Conservation (phyloP, 2,888 invertebrate genomes). For the Sinotaia quadrata region DNA sequence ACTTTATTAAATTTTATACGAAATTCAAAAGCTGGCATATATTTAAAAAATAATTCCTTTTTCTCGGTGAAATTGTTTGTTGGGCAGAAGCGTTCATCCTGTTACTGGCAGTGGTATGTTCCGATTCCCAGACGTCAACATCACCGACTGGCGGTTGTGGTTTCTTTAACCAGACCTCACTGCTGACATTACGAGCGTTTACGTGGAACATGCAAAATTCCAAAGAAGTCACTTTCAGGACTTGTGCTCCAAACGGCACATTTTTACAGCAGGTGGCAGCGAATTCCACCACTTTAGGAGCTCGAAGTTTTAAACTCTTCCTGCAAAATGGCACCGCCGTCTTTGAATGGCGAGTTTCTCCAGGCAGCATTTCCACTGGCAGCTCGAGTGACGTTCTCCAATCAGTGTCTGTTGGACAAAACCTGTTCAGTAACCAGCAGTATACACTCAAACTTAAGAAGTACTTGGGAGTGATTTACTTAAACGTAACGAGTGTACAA, state of each 20-base stretch:
- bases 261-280: constrained; percentile 25
- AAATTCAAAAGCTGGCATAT: too few species aligned
- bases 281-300: background rate
- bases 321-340: constrained; percentile 23
- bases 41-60: too few species aligned
- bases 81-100: constrained; percentile 20
- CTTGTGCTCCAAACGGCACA: constrained; percentile 22
- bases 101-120: constrained; percentile 18
- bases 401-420: constrained; percentile 14
- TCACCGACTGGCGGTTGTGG: constrained; percentile 15
- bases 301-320: constrained; percentile 5
- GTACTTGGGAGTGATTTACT: constrained; percentile 6
- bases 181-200: constrained; percentile 22
- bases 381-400: background rate
- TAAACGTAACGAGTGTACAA: background rate
- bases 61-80: background rate
- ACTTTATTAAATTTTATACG: too few species aligned
- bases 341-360: constrained; percentile 23
- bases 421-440: constrained; percentile 20
- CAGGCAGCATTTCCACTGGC: background rate
- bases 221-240: constrained; percentile 29
- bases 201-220: constrained; percentile 21
- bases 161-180: constrained; percentile 27
- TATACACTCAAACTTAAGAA: constrained; percentile 26
- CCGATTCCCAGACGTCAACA: constrained; percentile 6